Conservation (phyloP, 2,797 vertebrate species). For the Benthosema pterotum region DNA sequence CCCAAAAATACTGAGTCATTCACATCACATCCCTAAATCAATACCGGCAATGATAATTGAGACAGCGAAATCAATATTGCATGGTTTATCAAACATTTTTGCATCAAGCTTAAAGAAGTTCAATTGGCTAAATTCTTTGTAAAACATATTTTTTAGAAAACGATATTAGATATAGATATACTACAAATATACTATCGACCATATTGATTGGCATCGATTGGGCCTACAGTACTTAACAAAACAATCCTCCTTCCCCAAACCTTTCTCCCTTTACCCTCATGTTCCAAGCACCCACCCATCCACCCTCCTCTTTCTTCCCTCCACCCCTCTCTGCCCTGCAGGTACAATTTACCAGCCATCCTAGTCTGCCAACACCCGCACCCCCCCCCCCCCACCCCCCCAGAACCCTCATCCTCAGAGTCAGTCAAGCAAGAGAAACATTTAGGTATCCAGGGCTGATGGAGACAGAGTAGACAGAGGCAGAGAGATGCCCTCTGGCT, state of each 20-base stretch:
- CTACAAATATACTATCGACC: too few relatives aligned
- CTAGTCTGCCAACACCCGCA: not conserved
- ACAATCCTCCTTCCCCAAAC: not conserved
- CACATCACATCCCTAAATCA: too few relatives aligned
- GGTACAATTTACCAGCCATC: not conserved
- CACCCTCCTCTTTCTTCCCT: too few relatives aligned
- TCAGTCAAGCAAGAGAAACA: constrained; percentile 11
- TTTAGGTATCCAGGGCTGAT: not conserved
- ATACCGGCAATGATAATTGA: too few relatives aligned
- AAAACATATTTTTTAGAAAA: too few relatives aligned
- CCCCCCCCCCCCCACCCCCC: not conserved
- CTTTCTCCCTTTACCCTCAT: not conserved
- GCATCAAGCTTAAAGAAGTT: not conserved
- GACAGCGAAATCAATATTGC: too few relatives aligned
- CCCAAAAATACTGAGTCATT: too few relatives aligned
- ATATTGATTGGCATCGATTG: too few relatives aligned
- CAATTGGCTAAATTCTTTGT: too few relatives aligned
- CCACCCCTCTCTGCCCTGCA: not conserved
- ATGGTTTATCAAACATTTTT: too few relatives aligned
- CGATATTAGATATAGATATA: too few relatives aligned
- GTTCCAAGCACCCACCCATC: not conserved
- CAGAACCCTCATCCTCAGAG: not conserved
- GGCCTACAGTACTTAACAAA: not conserved
- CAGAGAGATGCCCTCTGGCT: not conserved
- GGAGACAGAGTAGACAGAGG: not conserved